Conservation (phyloP, 2,113 vertebrate genomes). For the Bothrops jararaca region DNA sequence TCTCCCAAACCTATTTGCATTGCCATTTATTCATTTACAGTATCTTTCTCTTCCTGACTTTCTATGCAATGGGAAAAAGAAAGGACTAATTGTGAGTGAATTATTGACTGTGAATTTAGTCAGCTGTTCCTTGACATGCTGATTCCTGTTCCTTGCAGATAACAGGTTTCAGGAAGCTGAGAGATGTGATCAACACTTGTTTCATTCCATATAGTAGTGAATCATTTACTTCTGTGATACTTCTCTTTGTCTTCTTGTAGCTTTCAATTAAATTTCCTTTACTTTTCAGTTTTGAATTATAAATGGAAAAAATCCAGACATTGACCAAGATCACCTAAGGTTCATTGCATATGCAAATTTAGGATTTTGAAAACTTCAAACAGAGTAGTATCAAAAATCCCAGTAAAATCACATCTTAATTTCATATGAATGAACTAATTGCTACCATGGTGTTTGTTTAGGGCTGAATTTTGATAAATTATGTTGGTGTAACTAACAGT, state of each 20-base stretch:
- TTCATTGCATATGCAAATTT: conserved; percentile 8
- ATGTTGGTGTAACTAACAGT: background rate
- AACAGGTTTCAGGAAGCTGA: background rate
- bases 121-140: background rate
- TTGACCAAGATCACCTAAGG: background rate
- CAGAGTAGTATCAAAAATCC: background rate
- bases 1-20: background rate
- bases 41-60: background rate
- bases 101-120: background rate
- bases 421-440: background rate
- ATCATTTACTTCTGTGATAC: background rate
- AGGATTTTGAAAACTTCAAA: background rate
- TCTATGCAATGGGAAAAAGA: background rate
- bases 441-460: background rate
- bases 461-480: conserved; percentile 18
- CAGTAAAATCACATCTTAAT: conserved; percentile 1
- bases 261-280: background rate
- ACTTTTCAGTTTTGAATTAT: background rate
- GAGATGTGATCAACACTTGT: background rate
- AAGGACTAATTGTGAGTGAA: background rate
- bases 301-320: background rate
- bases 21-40: background rate
- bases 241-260: background rate
- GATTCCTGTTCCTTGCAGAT: background rate
- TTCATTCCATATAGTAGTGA: background rate